phyloP scores from a whole-genome alignment of 2,888 invertebrate genomes.

The Cacoxenus indagator region DNA sequence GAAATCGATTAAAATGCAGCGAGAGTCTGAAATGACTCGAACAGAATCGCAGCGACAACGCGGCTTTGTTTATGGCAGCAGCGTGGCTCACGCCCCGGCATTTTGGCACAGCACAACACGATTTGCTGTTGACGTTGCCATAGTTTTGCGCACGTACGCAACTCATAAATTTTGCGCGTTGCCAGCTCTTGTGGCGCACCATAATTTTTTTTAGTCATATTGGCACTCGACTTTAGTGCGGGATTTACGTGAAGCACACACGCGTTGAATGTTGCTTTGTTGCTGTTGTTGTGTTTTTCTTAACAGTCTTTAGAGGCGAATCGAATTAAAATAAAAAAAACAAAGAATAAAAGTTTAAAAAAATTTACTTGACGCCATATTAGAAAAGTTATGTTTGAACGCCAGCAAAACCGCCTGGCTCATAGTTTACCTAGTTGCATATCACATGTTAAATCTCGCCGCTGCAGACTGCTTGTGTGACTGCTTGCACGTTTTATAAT shows the following conservation, averaged over 20 bases:
- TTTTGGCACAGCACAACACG: background rate
- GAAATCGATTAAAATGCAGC: slow-evolving; percentile 48
- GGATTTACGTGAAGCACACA: background rate
- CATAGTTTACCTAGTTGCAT: too few species aligned
- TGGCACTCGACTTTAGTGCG: background rate
- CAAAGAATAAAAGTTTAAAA: too few species aligned
- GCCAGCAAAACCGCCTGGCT: too few species aligned
- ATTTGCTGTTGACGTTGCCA: background rate
- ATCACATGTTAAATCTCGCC: too few species aligned
- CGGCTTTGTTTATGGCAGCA: background rate
- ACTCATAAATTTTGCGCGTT: slow-evolving; percentile 4
- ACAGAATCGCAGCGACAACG: background rate
- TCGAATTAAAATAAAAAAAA: too few species aligned
- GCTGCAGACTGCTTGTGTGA: too few species aligned
- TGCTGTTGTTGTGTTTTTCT: too few species aligned
- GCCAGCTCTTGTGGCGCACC: background rate
- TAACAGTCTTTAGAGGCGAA: too few species aligned
- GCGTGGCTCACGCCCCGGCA: background rate
- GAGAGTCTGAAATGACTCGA: background rate
- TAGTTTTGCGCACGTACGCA: slow-evolving; percentile 3
- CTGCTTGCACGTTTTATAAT: slow-evolving; percentile 9
- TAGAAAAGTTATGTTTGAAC: too few species aligned
- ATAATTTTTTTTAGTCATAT: slow-evolving; percentile 13
- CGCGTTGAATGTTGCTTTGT: too few species aligned
- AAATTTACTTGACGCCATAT: too few species aligned